Conservation (phyloP, 2,113 vertebrate genomes). For the Cacatua alba region DNA sequence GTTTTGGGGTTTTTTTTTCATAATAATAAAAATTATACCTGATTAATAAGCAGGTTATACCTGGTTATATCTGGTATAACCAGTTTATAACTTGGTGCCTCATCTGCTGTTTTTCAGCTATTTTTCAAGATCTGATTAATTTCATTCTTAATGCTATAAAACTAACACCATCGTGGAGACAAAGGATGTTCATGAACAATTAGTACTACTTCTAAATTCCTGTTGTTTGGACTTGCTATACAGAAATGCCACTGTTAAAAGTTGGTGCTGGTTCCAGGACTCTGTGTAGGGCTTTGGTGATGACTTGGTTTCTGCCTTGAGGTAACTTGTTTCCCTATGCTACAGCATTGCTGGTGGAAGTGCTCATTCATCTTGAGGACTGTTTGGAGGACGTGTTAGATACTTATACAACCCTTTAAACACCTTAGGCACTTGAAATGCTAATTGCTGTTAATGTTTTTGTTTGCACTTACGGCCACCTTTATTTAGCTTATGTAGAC, state of each 20-base stretch:
- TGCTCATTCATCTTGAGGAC: neutral
- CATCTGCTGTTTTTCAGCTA: neutral
- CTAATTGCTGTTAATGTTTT: neutral
- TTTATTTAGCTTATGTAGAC: neutral
- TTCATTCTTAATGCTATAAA: neutral
- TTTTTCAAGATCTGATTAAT: neutral
- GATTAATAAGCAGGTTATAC: neutral
- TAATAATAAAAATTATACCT: neutral
- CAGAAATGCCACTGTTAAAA: neutral
- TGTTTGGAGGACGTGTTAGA: neutral
- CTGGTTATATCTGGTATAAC: neutral
- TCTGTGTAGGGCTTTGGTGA: neutral
- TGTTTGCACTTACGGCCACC: neutral
- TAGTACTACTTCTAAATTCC: neutral
- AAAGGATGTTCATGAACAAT: neutral
- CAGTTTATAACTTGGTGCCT: neutral
- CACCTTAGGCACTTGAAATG: neutral
- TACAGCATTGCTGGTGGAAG: neutral
- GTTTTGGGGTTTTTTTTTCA: neutral
- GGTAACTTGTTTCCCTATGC: neutral
- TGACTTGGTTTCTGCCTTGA: neutral
- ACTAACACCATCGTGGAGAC: neutral
- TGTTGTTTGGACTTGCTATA: neutral
- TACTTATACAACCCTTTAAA: neutral
- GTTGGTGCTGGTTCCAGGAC: neutral